Percentiles rank a stretch among this genome's conserved stretches.
phyloP scores from a whole-genome alignment of 2,113 vertebrate species.

The Neolamprologus variostigma region DNA sequence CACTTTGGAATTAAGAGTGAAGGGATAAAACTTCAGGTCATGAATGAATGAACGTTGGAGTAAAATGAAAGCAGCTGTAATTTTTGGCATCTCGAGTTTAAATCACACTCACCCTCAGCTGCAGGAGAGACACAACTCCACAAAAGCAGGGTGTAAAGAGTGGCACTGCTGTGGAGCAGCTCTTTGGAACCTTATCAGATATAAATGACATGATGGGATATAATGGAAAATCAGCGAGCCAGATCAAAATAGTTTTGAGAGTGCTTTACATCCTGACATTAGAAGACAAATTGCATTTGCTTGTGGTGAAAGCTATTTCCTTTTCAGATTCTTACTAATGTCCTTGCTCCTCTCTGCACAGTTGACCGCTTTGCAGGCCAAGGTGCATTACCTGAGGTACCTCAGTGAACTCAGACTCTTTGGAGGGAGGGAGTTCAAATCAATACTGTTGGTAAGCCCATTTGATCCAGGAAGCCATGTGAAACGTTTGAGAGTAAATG shows the following conservation, averaged over 20 bases:
- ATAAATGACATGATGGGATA: slow-evolving; percentile 16
- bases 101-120: neutral
- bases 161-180: neutral
- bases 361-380: slow-evolving; percentile 94
- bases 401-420: slow-evolving; percentile 92
- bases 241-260: slow-evolving; percentile 15
- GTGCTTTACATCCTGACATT: slow-evolving; percentile 1
- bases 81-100: neutral
- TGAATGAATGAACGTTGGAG: neutral
- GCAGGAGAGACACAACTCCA: neutral
- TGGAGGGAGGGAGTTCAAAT: slow-evolving; percentile 90
- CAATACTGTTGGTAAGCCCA: slow-evolving; percentile 83
- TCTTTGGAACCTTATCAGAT: slow-evolving; percentile 1
- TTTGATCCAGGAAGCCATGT: neutral
- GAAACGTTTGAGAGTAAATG: neutral
- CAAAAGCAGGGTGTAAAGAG: neutral
- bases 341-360: slow-evolving; percentile 42
- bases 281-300: neutral
- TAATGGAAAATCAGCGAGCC: slow-evolving; percentile 34
- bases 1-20: neutral
- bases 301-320: neutral
- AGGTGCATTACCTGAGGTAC: slow-evolving; percentile 97
- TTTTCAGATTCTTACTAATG: neutral
- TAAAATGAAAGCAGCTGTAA: neutral
- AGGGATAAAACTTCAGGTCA: neutral